phyloP scores from a whole-genome alignment of 2,888 invertebrate genomes.

The Mylabris sibirica region DNA sequence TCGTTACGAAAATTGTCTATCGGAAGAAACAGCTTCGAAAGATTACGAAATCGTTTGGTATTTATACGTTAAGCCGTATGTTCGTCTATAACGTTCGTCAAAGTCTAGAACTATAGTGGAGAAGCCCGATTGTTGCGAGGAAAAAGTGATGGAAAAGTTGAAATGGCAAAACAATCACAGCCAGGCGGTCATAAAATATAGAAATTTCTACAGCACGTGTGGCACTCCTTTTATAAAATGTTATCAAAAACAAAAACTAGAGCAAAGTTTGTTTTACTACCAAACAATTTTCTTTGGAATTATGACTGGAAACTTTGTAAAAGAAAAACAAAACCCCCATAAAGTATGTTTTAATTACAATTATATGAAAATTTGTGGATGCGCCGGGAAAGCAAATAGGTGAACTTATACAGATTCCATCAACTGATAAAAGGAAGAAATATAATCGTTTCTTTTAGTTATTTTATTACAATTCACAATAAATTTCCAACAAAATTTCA shows the following conservation, averaged over 20 bases:
- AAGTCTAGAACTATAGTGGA: not conserved
- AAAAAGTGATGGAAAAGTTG: constrained; percentile 42
- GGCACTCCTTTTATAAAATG: constrained; percentile 32
- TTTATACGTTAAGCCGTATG: not conserved
- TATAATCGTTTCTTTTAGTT: not conserved
- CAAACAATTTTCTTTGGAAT: constrained; percentile 31
- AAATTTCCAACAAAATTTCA: not conserved
- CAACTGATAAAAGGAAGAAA: not conserved
- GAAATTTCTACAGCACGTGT: constrained; percentile 52
- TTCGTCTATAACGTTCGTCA: not conserved
- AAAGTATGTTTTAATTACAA: not conserved
- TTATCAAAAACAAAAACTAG: constrained; percentile 35
- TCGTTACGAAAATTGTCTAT: too few relatives aligned
- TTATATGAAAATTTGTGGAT: not conserved
- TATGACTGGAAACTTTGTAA: not conserved
- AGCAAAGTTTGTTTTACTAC: constrained; percentile 39
- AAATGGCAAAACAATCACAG: constrained; percentile 55
- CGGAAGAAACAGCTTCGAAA: not conserved
- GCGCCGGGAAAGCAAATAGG: not conserved
- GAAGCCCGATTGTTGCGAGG: not conserved
- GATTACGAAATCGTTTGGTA: not conserved
- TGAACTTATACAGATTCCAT: too few relatives aligned
- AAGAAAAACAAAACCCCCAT: not conserved
- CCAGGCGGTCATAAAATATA: constrained; percentile 57
- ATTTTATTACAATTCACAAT: not conserved